Evolutionary conservation across 2,797 vertebrate genomes (phyloP).

Genomic region (Periophthalmus magnuspinnatus): DNA sequence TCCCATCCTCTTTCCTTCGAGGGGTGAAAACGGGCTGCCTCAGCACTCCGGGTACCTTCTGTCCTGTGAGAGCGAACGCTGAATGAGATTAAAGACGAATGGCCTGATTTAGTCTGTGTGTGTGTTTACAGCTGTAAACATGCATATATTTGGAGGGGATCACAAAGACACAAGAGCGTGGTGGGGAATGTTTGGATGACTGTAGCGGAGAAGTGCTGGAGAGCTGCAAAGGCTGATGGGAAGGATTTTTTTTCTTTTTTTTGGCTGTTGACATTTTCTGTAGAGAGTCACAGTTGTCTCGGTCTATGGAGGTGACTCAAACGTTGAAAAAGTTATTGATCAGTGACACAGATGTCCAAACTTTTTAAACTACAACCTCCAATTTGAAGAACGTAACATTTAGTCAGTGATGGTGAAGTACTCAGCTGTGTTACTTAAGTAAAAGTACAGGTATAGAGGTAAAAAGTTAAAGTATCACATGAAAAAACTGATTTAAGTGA

Average conservation of each 20-base stretch:
- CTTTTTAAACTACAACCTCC: no score
- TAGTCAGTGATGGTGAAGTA: no score
- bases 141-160: conserved; percentile 29
- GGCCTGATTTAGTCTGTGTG: conserved; percentile 67
- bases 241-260: background rate
- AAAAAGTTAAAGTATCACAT: no score
- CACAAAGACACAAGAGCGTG: conserved; percentile 8
- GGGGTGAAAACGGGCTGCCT: conserved; percentile 65
- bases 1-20: conserved; percentile 44
- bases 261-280: conserved; percentile 4
- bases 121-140: conserved; percentile 57
- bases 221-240: conserved; percentile 1
- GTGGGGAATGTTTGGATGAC: conserved; percentile 14
- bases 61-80: conserved; percentile 33
- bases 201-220: conserved; percentile 27
- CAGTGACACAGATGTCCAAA: no score
- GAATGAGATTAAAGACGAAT: conserved; percentile 62
- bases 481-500: no score
- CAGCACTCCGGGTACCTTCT: conserved; percentile 69
- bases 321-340: background rate
- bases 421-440: no score
- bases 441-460: no score
- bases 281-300: conserved; percentile 15
- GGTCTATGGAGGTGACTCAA: background rate
- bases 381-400: no score